Conservation (phyloP, 2,888 invertebrate species). For the Hyposoter didymator region DNA sequence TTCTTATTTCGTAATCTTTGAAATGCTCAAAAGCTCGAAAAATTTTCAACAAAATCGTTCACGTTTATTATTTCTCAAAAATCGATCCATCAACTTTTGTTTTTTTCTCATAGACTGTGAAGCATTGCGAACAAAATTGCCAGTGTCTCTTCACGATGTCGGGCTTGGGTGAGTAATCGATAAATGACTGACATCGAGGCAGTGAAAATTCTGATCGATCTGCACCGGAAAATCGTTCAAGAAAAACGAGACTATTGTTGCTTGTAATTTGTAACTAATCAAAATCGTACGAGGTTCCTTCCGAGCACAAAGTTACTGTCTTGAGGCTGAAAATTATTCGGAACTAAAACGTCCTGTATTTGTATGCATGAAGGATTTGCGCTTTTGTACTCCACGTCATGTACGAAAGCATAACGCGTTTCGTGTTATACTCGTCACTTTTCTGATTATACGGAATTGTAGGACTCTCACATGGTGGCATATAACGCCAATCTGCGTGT, state of each 20-base stretch:
- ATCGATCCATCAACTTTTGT: neutral
- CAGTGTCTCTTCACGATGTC: neutral
- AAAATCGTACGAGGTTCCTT: neutral
- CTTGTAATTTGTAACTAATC: neutral
- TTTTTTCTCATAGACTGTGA: neutral
- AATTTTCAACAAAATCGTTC: no score
- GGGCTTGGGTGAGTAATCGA: neutral
- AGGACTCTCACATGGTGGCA: conserved; percentile 48
- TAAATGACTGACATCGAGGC: neutral
- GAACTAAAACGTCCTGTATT: neutral
- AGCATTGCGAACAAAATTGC: neutral
- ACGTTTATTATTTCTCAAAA: neutral
- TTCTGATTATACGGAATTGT: conserved; percentile 64
- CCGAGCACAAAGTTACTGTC: neutral
- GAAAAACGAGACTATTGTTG: neutral
- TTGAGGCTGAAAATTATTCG: neutral
- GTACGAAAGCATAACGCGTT: conserved; percentile 54
- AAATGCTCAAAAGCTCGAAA: no score
- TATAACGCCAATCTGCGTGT: conserved; percentile 64
- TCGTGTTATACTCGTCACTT: conserved; percentile 67
- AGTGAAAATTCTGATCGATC: neutral
- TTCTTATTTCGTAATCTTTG: neutral
- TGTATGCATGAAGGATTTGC: conserved; percentile 27
- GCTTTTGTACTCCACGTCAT: conserved; percentile 30
- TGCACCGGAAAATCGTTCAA: neutral